Evolutionary conservation across 30 jellyfish, hydroid and myxozoan species (phyloP).

Genomic region (Cassiopea andromeda): DNA sequence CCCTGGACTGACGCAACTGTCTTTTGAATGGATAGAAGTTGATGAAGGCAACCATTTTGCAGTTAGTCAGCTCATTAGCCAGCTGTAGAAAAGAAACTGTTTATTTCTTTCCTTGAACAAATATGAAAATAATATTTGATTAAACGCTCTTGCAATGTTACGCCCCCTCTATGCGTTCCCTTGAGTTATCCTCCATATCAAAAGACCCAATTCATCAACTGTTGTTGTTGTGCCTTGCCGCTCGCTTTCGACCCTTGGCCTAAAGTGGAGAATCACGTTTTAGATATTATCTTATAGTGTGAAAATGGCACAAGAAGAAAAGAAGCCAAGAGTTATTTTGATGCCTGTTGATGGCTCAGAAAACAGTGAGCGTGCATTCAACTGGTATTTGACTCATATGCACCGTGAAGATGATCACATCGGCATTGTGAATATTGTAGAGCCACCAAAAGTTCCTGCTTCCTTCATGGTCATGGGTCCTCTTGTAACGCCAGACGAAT

Average conservation of each 20-base stretch:
- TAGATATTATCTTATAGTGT: neutral
- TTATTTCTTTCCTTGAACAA: no score
- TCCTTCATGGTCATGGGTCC: slow-evolving; percentile 81
- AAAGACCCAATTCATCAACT: no score
- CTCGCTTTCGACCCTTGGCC: slow-evolving; percentile 39
- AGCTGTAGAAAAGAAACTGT: no score
- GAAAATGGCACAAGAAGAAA: slow-evolving; percentile 50
- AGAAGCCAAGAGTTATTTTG: slow-evolving; percentile 35
- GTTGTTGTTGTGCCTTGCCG: slow-evolving; percentile 16
- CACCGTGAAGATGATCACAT: slow-evolving; percentile 76
- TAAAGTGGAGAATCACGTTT: neutral
- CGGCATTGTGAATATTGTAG: slow-evolving; percentile 71
- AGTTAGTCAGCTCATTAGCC: no score
- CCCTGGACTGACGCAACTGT: no score
- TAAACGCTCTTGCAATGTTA: no score
- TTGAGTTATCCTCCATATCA: no score
- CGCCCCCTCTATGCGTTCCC: no score
- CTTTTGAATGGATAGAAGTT: no score
- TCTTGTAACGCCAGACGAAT: slow-evolving; percentile 76
- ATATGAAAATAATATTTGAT: no score
- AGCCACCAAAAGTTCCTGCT: slow-evolving; percentile 83
- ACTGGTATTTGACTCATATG: slow-evolving; percentile 66
- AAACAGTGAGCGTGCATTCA: slow-evolving; percentile 81
- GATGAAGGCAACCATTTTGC: no score
- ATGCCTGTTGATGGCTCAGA: slow-evolving; percentile 81